phyloP scores from a whole-genome alignment of 2,888 invertebrate genomes.

The Eristalis arbustorum region DNA sequence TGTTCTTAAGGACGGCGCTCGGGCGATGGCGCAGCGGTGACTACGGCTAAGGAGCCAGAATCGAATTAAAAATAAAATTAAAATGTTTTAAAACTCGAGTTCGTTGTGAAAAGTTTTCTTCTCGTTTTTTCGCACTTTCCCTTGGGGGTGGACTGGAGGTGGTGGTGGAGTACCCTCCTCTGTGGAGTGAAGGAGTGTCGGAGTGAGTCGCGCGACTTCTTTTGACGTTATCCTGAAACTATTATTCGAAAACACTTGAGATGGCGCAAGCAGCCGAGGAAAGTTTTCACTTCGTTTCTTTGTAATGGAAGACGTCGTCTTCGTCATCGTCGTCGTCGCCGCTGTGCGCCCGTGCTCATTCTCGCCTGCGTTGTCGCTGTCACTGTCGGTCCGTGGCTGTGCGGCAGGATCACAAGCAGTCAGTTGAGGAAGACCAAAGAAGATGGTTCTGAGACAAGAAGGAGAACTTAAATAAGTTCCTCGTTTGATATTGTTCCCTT shows the following conservation, averaged over 20 bases:
- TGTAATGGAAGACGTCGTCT: constrained; percentile 31
- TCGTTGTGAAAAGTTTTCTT: not conserved
- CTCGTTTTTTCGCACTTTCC: not conserved
- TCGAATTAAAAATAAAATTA: constrained; percentile 60
- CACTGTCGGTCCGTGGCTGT: not conserved
- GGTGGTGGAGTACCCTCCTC: not conserved
- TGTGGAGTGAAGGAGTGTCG: no score
- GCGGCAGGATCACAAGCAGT: not conserved
- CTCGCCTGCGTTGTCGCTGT: not conserved
- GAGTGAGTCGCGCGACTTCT: constrained; percentile 54
- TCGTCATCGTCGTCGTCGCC: not conserved
- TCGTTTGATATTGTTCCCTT: constrained; percentile 46
- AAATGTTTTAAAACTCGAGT: constrained; percentile 34
- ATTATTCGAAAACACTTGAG: constrained; percentile 65
- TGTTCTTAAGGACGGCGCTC: constrained; percentile 30
- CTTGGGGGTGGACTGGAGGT: not conserved
- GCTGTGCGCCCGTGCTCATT: not conserved
- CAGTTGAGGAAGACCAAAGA: not conserved
- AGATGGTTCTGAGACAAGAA: not conserved
- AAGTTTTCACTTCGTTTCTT: constrained; percentile 48
- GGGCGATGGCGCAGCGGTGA: not conserved
- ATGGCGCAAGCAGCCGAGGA: constrained; percentile 60
- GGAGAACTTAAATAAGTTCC: constrained; percentile 54
- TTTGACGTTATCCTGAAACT: constrained; percentile 53
- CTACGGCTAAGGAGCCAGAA: not conserved